phyloP scores from a whole-genome alignment of 2,113 vertebrate genomes.

The Camelus dromedarius region DNA sequence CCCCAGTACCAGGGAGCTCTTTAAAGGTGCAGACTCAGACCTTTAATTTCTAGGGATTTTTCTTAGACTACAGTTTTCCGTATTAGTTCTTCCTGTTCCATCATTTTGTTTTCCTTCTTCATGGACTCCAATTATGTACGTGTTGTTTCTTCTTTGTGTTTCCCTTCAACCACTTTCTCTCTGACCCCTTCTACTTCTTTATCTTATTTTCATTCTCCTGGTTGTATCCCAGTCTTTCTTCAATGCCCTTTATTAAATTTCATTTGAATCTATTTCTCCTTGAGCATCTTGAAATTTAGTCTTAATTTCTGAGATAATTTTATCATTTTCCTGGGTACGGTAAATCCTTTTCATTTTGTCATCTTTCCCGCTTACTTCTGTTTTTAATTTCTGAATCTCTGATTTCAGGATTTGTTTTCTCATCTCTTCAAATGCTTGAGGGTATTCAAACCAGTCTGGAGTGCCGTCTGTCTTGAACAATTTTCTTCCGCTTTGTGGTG shows the following conservation, averaged over 20 bases:
- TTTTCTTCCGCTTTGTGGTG: neutral
- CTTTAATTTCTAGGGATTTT: neutral
- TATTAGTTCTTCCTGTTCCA: neutral
- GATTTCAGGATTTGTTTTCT: neutral
- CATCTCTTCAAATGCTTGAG: neutral
- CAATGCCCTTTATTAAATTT: neutral
- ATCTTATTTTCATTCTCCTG: neutral
- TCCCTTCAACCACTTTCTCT: neutral
- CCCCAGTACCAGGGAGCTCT: neutral
- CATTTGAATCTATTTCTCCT: neutral
- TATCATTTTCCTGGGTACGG: neutral
- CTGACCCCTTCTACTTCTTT: neutral
- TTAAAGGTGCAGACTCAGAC: neutral
- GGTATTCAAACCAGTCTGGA: neutral
- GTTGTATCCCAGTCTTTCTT: neutral
- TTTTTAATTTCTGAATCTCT: neutral
- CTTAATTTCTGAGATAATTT: neutral
- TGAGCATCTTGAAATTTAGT: neutral
- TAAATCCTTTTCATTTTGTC: neutral
- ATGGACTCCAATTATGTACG: accelerated
- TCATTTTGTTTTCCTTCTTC: neutral
- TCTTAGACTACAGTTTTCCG: neutral
- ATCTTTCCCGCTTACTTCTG: neutral
- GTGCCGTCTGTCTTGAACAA: accelerated
- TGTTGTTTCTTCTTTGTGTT: neutral